phyloP scores from a whole-genome alignment of 2,797 vertebrate genomes.

The Mergus octosetaceus region DNA sequence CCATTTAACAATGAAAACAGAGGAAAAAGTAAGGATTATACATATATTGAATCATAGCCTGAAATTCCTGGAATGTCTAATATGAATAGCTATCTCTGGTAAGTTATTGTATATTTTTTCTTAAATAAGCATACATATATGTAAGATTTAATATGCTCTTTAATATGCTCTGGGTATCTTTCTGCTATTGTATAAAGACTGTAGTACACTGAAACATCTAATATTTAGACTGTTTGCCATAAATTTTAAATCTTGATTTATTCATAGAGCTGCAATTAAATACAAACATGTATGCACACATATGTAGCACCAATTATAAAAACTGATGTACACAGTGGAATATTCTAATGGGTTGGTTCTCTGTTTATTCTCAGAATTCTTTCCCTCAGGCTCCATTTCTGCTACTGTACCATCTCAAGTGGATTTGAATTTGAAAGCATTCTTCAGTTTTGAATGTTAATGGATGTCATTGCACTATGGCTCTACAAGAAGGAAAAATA shows the following conservation, averaged over 20 bases:
- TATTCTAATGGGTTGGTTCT: constrained; percentile 43
- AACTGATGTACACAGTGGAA: not conserved
- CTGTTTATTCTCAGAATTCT: constrained; percentile 50
- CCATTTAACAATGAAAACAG: not conserved
- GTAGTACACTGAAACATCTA: not conserved
- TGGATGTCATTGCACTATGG: constrained; percentile 55
- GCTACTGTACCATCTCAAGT: constrained; percentile 49
- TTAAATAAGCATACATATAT: not conserved
- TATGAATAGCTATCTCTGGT: not conserved
- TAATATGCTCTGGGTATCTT: not conserved
- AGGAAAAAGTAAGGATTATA: not conserved
- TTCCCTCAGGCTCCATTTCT: constrained; percentile 55
- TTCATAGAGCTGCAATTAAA: constrained; percentile 1
- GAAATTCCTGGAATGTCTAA: not conserved
- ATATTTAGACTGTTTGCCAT: not conserved
- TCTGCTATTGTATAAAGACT: not conserved
- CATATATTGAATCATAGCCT: not conserved
- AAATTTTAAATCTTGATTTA: constrained; percentile 33
- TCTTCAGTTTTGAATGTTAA: constrained; percentile 68
- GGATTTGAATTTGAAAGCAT: constrained; percentile 68
- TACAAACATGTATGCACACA: constrained; percentile 7
- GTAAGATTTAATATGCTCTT: not conserved
- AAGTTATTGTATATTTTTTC: not conserved
- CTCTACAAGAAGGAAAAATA: constrained; percentile 41
- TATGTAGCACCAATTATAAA: constrained; percentile 39